phyloP scores from a whole-genome alignment of 2,113 vertebrate genomes.

The Greenwoodochromis staneri region DNA sequence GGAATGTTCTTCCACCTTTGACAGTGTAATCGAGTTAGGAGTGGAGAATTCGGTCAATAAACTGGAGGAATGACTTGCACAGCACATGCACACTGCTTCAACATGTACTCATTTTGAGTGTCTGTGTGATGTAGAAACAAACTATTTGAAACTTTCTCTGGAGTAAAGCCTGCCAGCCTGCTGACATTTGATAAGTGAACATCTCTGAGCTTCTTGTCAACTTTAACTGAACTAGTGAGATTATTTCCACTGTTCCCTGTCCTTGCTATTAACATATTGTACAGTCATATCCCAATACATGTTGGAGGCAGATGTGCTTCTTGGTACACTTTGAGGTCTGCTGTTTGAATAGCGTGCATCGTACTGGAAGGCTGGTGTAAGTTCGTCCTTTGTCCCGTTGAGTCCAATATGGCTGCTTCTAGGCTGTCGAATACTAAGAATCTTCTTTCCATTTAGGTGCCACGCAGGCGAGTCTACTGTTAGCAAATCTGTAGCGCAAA shows the following conservation, averaged over 20 bases:
- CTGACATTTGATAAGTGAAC: constrained; percentile 13
- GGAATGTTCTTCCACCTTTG: background rate
- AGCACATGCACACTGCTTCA: background rate
- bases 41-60: background rate
- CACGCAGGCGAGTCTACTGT: background rate
- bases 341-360: constrained; percentile 30
- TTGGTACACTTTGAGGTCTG: constrained; percentile 32
- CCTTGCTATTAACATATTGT: background rate
- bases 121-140: background rate
- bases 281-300: background rate
- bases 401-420: constrained; percentile 28
- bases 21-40: background rate
- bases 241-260: background rate
- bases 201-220: background rate
- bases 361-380: constrained; percentile 10
- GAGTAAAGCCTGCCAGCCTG: constrained; percentile 11
- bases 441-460: background rate
- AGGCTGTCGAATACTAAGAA: constrained; percentile 17
- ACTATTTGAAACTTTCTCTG: background rate
- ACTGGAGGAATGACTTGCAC: background rate
- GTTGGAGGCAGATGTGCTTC: background rate
- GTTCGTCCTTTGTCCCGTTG: constrained; percentile 21
- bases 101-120: background rate
- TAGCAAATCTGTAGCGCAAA: background rate
- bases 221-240: constrained; percentile 37